phyloP scores from a whole-genome alignment of 2,113 vertebrate genomes.

The Festucalex cinctus region DNA sequence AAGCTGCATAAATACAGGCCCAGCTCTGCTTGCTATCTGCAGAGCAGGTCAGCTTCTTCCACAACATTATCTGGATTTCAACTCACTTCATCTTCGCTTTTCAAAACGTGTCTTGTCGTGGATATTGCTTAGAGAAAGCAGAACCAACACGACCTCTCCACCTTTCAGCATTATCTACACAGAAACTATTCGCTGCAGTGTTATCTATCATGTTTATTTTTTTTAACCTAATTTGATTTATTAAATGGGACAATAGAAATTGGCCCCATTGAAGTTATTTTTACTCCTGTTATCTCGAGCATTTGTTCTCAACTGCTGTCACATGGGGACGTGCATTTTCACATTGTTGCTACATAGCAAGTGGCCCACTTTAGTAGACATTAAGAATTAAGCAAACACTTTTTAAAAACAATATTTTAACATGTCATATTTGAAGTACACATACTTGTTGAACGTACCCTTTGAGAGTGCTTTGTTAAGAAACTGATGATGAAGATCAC shows the following conservation, averaged over 20 bases:
- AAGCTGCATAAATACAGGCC: slow-evolving; percentile 33
- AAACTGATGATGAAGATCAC: too few relatives aligned
- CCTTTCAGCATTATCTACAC: slow-evolving; percentile 26
- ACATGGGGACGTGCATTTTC: slow-evolving; percentile 12
- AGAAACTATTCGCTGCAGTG: background rate
- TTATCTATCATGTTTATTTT: slow-evolving; percentile 15
- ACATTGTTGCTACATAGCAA: background rate
- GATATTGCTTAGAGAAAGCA: slow-evolving; percentile 40
- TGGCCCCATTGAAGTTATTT: slow-evolving; percentile 7
- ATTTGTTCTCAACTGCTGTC: slow-evolving; percentile 16
- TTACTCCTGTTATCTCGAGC: slow-evolving; percentile 15
- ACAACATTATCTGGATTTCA: slow-evolving; percentile 46
- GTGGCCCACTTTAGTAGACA: background rate
- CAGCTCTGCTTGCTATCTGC: slow-evolving; percentile 56
- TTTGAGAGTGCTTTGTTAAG: too few relatives aligned
- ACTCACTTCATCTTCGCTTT: slow-evolving; percentile 53
- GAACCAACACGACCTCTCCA: slow-evolving; percentile 37
- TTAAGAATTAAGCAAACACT: too few relatives aligned
- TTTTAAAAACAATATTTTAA: background rate
- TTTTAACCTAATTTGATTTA: slow-evolving; percentile 6
- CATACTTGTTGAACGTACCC: too few relatives aligned
- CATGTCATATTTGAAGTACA: background rate
- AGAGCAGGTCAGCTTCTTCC: slow-evolving; percentile 34
- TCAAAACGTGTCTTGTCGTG: slow-evolving; percentile 53
- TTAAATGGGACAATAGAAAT: background rate